Evolutionary conservation across 2,113 vertebrate genomes (phyloP).

Genomic region (Ceyx melanurus): DNA sequence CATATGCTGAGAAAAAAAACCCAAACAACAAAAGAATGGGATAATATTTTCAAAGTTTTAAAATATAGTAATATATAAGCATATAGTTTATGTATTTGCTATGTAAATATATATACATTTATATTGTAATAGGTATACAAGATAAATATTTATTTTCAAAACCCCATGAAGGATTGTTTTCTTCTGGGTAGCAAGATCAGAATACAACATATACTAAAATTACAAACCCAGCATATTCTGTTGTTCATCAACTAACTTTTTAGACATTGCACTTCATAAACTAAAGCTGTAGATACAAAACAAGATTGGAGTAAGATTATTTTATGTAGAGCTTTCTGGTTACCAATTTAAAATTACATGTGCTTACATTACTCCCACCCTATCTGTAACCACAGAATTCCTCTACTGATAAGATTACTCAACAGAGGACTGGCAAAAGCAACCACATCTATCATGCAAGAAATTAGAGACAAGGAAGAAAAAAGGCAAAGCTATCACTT

Average conservation of each 20-base stretch:
- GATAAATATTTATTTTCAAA: background rate
- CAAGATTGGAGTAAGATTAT: background rate
- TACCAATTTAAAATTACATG: background rate
- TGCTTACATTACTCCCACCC: constrained; percentile 29
- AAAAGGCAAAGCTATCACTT: background rate
- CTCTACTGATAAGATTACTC: constrained; percentile 48
- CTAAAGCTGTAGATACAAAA: background rate
- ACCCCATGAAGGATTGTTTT: background rate
- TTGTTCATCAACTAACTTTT: background rate
- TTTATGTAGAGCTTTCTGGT: background rate
- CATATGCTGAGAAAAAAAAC: background rate
- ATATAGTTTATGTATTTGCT: background rate
- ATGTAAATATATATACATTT: background rate
- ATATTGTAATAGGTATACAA: background rate
- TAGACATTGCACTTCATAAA: background rate
- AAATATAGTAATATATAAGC: background rate
- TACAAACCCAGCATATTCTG: background rate
- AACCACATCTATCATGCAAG: constrained; percentile 38
- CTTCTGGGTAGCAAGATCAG: background rate
- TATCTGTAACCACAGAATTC: constrained; percentile 35
- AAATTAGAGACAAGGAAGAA: background rate
- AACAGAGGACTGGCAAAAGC: background rate
- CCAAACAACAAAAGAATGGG: background rate
- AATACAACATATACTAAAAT: background rate
- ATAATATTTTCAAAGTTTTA: background rate